Base-by-base conservation (phyloP, 2,888 invertebrate species). In the Elegia similella region DNA sequence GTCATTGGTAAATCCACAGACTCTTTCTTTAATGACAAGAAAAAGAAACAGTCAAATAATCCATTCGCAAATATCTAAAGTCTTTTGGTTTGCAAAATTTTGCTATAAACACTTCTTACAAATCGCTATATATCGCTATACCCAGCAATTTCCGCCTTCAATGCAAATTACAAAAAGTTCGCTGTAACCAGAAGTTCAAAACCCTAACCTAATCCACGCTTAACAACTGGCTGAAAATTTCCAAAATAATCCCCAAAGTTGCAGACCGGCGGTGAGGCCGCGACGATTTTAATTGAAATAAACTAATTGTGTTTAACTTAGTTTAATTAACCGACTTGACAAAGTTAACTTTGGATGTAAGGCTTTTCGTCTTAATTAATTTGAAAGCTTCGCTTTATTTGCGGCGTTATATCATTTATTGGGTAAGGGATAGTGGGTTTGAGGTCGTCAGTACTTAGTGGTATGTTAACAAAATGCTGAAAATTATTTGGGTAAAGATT, bases 291-390 rank as follows among this genome's bases (percentile, higher is more conserved):
- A 63, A 68, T 66, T 61, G 66, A 68, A 72, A 72, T 69, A 72
- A 72, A 68, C 69, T 68, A 72, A 76, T 76, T 77, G 66, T 69
- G 69, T 75, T 74, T 65, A 72, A 74, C 76, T 75, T 68, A 70
- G 68, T 78, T 75, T 76, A 78, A 80, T 77, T 76, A 80, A 75
- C 71, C 67, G 61, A 65, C 70, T 79, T 75, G 73, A 73, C 68
- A 70, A 73, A 75, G 73, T 76, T 73, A 68, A 73, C 70, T 75
- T 72, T 61, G 66, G 59, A 75, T 74, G 72, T 72, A 68, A 72
- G 62, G 65, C 62, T 65, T 65, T 65, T 34, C 62, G 64, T 73
- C 68, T 74, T 71, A 78, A 78, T 79, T 76, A 76, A 77, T 74
- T 76, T 70, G 63, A 63, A 71, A 68, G 68, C 66, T 64, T 73